Conservation (phyloP, 2,888 invertebrate genomes). For the Drosophila macrospina region DNA sequence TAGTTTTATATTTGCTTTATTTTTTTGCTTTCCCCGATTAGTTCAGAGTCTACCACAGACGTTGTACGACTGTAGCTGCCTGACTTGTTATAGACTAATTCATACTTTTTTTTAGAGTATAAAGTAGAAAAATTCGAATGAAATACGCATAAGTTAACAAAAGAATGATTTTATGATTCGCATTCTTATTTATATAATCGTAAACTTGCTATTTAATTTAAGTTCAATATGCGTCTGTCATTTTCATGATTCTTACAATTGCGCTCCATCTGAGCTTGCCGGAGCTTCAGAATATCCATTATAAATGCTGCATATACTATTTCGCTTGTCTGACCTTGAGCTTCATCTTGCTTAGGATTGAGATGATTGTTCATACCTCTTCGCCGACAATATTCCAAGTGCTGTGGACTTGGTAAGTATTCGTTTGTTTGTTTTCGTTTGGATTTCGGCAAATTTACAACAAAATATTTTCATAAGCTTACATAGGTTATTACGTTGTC, state of each 20-base stretch:
- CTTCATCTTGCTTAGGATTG: constrained; percentile 19
- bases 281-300: constrained; percentile 16
- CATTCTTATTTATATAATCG: no score
- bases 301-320: constrained; percentile 38
- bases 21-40: no score
- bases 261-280: constrained; percentile 25
- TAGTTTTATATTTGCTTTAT: no score
- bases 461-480: constrained; percentile 52
- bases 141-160: no score
- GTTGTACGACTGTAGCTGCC: no score
- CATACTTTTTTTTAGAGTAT: no score
- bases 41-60: no score
- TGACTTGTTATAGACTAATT: no score
- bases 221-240: constrained; percentile 90
- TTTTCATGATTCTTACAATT: constrained; percentile 89
- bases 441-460: neutral
- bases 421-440: no score
- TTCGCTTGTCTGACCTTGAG: constrained; percentile 34
- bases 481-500: constrained; percentile 88
- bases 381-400: neutral
- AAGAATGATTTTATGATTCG: no score
- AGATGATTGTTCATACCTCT: neutral
- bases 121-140: no score
- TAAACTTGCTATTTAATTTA: constrained; percentile 73
- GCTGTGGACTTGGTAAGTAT: constrained; percentile 16